A percentile compares a stretch with the other conserved stretches of the same genome.
Conservation (phyloP, 1,140 invertebrate species). For the Rhysida immarginata region DNA sequence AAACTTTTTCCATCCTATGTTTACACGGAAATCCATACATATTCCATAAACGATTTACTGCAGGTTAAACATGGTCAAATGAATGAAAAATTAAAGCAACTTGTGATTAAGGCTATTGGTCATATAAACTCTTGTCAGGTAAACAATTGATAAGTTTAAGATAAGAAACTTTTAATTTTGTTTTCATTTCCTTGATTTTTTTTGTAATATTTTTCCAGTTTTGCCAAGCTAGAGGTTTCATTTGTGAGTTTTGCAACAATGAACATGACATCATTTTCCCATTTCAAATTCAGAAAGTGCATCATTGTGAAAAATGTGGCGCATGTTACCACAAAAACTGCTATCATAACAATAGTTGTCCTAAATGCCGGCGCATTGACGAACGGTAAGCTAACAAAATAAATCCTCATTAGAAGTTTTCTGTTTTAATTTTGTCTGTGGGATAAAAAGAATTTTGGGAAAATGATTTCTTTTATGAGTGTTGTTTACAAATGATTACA, state of each 20-base stretch:
- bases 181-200: too few species aligned
- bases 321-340: neutral
- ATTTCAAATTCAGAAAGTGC: neutral
- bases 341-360: neutral
- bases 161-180: too few species aligned
- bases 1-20: conserved; percentile 45
- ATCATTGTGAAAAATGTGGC: neutral
- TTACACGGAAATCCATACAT: conserved; percentile 47
- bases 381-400: neutral
- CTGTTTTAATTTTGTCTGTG: too few species aligned
- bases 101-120: conserved; percentile 41
- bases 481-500: too few species aligned
- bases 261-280: neutral
- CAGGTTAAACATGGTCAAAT: conserved; percentile 47
- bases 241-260: neutral
- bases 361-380: neutral
- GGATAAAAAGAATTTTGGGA: too few species aligned
- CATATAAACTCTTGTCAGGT: conserved; percentile 55
- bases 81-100: conserved; percentile 38
- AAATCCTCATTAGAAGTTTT: too few species aligned
- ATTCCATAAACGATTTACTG: conserved; percentile 58
- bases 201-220: neutral
- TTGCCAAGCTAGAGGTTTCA: neutral
- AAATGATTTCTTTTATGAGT: too few species aligned
- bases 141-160: too few species aligned